A percentile compares a stretch with the other conserved stretches of the same genome.
phyloP scores from a whole-genome alignment of 2,113 vertebrate genomes.

The Halcyon malimbica region DNA sequence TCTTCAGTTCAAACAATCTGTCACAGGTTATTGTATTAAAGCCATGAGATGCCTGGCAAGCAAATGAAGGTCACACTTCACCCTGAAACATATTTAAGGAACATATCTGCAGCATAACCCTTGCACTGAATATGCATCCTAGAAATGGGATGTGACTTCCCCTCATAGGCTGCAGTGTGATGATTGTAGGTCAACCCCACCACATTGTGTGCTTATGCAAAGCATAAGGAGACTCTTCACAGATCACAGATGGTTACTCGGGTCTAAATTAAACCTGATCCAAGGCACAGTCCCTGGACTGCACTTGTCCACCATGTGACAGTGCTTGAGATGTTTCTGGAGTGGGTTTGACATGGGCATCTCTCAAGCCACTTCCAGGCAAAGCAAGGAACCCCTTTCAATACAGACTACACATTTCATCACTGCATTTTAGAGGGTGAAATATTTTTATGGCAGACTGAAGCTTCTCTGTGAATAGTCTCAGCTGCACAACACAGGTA shows the following conservation, averaged over 20 bases:
- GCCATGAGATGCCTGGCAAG: conserved; percentile 6
- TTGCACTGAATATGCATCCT: neutral
- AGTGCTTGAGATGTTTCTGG: neutral
- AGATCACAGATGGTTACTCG: neutral
- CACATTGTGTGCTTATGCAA: neutral
- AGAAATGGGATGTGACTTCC: neutral
- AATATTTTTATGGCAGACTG: neutral
- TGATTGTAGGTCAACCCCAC: neutral
- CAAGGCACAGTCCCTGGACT: neutral
- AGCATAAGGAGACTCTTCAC: neutral
- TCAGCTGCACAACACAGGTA: neutral
- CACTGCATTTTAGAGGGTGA: neutral
- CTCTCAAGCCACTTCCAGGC: neutral
- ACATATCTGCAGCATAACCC: neutral
- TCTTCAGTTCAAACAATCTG: conserved; percentile 51
- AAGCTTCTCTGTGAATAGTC: neutral
- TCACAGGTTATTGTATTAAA: conserved; percentile 44
- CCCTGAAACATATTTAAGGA: conserved; percentile 25
- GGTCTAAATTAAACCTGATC: neutral
- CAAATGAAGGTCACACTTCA: conserved; percentile 47
- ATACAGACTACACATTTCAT: neutral
- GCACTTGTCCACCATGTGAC: neutral
- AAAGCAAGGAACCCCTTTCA: neutral
- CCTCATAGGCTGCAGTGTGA: neutral
- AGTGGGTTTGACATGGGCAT: neutral